Percentiles rank a stretch among this genome's conserved stretches.
These are phyloP conservation scores for Heliconius hortense DNA, from an alignment of 2,888 invertebrate species.

Conservation along the genomic window DNA sequence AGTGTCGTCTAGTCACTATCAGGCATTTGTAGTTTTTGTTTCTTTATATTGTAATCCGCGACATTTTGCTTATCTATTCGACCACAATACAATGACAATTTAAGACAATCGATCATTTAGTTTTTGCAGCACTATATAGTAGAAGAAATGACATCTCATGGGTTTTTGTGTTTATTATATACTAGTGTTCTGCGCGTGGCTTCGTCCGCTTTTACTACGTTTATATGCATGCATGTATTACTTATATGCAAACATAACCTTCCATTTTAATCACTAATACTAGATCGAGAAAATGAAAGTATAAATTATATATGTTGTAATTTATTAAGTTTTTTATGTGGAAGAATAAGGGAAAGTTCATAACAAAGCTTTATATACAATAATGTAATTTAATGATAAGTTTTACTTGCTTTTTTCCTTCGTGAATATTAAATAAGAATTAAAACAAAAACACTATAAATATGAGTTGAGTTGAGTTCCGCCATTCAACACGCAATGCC, in stretches of 20 bases:
- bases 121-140: not conserved
- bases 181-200: not conserved
- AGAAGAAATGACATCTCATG: not conserved
- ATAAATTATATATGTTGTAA: too few relatives aligned
- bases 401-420: too few relatives aligned
- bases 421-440: too few relatives aligned
- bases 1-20: conserved; percentile 1
- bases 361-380: too few relatives aligned
- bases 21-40: conserved; percentile 13
- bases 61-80: conserved; percentile 17
- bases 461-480: too few relatives aligned
- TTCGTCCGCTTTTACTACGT: not conserved
- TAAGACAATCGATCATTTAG: conserved; percentile 16
- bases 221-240: not conserved
- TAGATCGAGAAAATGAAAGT: too few relatives aligned
- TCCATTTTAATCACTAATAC: not conserved
- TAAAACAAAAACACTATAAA: too few relatives aligned
- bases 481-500: too few relatives aligned
- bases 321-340: too few relatives aligned
- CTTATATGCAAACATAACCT: not conserved
- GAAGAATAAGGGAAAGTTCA: too few relatives aligned
- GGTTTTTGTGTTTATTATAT: not conserved
- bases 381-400: too few relatives aligned
- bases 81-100: conserved; percentile 16
- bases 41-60: conserved; percentile 11